phyloP scores from a whole-genome alignment of 1,140 invertebrate genomes.

The Drosophila subobscura region DNA sequence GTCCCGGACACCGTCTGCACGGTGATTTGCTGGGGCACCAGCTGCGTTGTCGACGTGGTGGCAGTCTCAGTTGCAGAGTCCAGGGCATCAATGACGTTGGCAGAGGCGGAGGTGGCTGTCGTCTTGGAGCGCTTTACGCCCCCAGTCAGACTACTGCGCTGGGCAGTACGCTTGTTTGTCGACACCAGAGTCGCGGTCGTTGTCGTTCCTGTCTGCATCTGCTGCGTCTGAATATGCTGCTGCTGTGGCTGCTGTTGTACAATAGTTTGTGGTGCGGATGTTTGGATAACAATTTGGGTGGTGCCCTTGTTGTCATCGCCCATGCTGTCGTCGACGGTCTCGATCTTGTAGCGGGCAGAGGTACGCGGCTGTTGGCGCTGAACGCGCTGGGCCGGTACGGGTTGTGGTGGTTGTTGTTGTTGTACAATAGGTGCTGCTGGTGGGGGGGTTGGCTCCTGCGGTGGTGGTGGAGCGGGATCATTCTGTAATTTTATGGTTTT shows the following conservation, averaged over 20 bases:
- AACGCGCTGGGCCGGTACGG: conserved; percentile 65
- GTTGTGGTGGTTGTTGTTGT: conserved; percentile 60
- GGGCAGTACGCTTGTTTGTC: conserved; percentile 74
- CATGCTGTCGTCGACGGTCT: conserved; percentile 79
- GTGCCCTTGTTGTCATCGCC: conserved; percentile 77
- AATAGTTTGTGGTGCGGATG: conserved; percentile 68
- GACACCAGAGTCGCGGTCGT: conserved; percentile 78
- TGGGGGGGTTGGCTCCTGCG: conserved; percentile 69
- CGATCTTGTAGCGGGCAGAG: conserved; percentile 76
- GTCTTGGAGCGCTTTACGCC: conserved; percentile 63
- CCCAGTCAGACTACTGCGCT: conserved; percentile 56
- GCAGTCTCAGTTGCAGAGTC: conserved; percentile 53
- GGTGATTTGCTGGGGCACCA: conserved; percentile 72
- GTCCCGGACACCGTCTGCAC: conserved; percentile 67
- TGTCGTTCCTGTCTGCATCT: conserved; percentile 68
- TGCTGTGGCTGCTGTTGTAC: conserved; percentile 64
- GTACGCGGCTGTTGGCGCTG: conserved; percentile 68
- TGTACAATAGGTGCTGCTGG: conserved; percentile 75
- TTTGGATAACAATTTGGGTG: conserved; percentile 82
- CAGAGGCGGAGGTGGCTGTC: conserved; percentile 17
- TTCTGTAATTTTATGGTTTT: conserved; percentile 54
- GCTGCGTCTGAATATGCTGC: conserved; percentile 70
- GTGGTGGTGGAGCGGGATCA: conserved; percentile 73
- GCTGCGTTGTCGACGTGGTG: conserved; percentile 49
- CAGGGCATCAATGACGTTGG: conserved; percentile 60